These are phyloP conservation scores for Crotophaga sulcirostris DNA, from an alignment of 2,113 vertebrate species.

Conservation along the genomic window DNA sequence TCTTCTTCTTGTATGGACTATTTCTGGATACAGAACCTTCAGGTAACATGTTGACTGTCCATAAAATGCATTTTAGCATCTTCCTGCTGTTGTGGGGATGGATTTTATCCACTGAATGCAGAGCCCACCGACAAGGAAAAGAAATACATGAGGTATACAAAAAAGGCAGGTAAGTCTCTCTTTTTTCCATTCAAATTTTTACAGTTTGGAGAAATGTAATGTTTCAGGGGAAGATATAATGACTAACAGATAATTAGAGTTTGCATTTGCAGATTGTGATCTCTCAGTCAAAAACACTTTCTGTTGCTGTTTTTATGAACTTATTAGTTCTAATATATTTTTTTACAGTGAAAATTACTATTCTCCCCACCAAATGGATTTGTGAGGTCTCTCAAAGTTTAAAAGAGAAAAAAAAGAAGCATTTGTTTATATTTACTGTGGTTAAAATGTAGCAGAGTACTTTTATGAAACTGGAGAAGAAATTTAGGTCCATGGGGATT, in stretches of 20 bases:
- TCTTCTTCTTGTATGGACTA: slow-evolving; percentile 58
- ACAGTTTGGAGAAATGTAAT: background rate
- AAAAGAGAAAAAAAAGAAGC: background rate
- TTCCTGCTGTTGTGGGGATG: slow-evolving; percentile 82
- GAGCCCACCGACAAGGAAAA: slow-evolving; percentile 61
- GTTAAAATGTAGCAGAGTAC: background rate
- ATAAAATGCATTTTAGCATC: slow-evolving; percentile 83
- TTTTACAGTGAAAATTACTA: background rate
- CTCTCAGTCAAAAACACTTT: background rate
- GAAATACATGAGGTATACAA: slow-evolving; percentile 76
- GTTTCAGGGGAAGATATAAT: background rate
- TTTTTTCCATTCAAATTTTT: background rate
- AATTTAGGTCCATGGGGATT: background rate
- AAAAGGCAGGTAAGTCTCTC: slow-evolving; percentile 82
- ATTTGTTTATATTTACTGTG: background rate
- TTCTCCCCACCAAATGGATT: background rate
- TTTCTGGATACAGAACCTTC: slow-evolving; percentile 62
- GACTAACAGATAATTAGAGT: background rate
- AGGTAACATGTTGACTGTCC: slow-evolving; percentile 62
- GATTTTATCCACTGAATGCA: slow-evolving; percentile 77
- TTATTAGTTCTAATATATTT: background rate
- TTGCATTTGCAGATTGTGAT: slow-evolving; percentile 6
- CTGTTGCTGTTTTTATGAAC: background rate
- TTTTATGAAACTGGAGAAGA: background rate
- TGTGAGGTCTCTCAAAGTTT: background rate